phyloP scores from a whole-genome alignment of 2,113 vertebrate genomes.

The Danio rerio region DNA sequence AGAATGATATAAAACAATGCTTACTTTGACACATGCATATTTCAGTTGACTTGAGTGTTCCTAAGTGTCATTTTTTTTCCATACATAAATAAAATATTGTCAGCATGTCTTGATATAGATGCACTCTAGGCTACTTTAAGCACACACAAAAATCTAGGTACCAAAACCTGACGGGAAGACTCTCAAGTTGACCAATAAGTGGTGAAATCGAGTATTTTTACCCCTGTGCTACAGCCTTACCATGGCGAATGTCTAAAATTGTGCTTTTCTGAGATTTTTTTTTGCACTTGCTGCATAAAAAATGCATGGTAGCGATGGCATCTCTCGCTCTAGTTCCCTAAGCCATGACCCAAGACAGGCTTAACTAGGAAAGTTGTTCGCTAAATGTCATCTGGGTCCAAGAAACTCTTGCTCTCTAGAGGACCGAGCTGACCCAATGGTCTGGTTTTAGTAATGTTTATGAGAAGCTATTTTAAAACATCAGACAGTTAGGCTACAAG shows the following conservation, averaged over 20 bases:
- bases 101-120: neutral
- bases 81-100: neutral
- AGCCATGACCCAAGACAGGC: conserved; percentile 10
- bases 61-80: neutral
- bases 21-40: neutral
- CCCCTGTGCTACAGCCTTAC: conserved; percentile 8
- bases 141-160: conserved; percentile 9
- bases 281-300: conserved; percentile 36
- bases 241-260: conserved; percentile 41
- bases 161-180: conserved; percentile 10
- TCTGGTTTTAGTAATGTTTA: neutral
- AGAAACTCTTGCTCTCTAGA: neutral
- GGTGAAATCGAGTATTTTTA: neutral
- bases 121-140: neutral
- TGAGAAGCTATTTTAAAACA: neutral
- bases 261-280: conserved; percentile 21
- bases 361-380: neutral
- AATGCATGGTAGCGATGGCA: conserved; percentile 36
- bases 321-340: conserved; percentile 24
- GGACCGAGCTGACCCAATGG: conserved; percentile 15
- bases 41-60: neutral
- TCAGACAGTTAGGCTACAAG: neutral
- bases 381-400: conserved; percentile 31
- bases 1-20: neutral
- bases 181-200: conserved; percentile 27